Evolutionary conservation across 2,113 vertebrate species (phyloP).

Genomic region (Toxotes jaculatrix): DNA sequence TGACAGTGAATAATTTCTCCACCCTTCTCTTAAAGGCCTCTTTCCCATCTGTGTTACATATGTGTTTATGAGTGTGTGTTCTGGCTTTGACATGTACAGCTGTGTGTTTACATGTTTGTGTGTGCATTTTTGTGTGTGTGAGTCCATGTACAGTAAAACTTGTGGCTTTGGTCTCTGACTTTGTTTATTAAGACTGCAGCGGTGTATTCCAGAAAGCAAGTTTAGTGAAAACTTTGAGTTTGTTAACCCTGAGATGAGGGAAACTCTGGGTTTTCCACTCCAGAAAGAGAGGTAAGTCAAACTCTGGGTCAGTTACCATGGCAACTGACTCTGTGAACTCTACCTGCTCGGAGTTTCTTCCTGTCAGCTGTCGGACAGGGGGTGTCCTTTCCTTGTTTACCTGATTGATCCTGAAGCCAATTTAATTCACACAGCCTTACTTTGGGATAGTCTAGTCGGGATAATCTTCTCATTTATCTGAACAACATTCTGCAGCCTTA

Average conservation of each 20-base stretch:
- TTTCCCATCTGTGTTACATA: conserved; percentile 62
- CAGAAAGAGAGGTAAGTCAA: not conserved
- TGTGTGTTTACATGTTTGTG: conserved; percentile 40
- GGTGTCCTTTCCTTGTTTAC: too few species aligned
- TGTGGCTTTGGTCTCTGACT: conserved; percentile 30
- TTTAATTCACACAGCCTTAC: not conserved
- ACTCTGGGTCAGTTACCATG: not conserved
- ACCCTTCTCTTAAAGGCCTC: conserved; percentile 19
- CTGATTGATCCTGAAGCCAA: too few species aligned
- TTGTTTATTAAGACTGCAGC: conserved; percentile 39
- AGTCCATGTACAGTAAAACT: conserved; percentile 41
- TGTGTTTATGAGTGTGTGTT: conserved; percentile 60
- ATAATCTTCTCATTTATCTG: not conserved
- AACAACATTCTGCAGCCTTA: not conserved
- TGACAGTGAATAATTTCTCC: conserved; percentile 26
- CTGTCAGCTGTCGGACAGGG: not conserved
- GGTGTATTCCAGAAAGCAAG: not conserved
- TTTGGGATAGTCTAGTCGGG: not conserved
- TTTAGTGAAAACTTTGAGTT: not conserved
- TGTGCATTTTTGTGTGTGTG: conserved; percentile 22
- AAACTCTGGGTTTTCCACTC: not conserved
- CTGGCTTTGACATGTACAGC: conserved; percentile 28
- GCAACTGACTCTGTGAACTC: not conserved
- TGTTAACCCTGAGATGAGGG: not conserved
- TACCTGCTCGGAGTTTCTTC: not conserved